These are phyloP conservation scores for Platyrinchus mystaceus DNA, from an alignment of 2,797 vertebrate species.

Conservation along the genomic window DNA sequence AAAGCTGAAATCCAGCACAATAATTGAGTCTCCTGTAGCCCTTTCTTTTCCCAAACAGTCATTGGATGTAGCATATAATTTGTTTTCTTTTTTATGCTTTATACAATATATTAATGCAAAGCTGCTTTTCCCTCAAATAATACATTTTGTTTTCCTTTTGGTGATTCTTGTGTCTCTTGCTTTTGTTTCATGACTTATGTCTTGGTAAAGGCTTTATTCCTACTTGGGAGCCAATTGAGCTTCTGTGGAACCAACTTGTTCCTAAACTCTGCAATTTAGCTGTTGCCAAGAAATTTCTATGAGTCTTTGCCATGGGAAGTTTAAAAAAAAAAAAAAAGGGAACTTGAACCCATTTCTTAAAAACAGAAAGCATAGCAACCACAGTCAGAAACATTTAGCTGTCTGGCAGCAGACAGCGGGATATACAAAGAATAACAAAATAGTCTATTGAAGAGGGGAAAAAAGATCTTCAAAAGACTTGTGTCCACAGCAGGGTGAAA, in stretches of 20 bases:
- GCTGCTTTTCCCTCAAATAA: not conserved
- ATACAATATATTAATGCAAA: not conserved
- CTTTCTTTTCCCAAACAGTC: not conserved
- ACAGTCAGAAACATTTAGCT: slow-evolving; percentile 57
- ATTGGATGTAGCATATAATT: not conserved
- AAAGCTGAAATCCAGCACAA: not conserved
- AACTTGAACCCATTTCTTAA: slow-evolving; percentile 50
- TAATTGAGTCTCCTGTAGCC: not conserved
- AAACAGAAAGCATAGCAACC: slow-evolving; percentile 65
- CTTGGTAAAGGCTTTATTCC: slow-evolving; percentile 33
- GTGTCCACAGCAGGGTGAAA: slow-evolving; percentile 55
- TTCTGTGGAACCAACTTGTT: slow-evolving; percentile 49
- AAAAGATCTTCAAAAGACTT: slow-evolving; percentile 36
- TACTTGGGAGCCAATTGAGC: slow-evolving; percentile 16
- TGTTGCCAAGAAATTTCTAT: slow-evolving; percentile 71
- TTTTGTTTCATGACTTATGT: slow-evolving; percentile 54
- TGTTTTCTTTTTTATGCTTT: not conserved
- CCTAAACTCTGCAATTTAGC: slow-evolving; percentile 52
- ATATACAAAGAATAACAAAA: slow-evolving; percentile 66
- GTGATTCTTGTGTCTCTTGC: not conserved
- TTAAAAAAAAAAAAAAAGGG: not conserved
- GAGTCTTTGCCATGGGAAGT: slow-evolving; percentile 60
- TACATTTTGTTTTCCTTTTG: slow-evolving; percentile 1
- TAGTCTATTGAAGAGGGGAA: not conserved
- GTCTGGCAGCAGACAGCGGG: slow-evolving; percentile 54